Evolutionary conservation across 2,888 invertebrate species (phyloP).

Genomic region (Antheraea assamensis): DNA sequence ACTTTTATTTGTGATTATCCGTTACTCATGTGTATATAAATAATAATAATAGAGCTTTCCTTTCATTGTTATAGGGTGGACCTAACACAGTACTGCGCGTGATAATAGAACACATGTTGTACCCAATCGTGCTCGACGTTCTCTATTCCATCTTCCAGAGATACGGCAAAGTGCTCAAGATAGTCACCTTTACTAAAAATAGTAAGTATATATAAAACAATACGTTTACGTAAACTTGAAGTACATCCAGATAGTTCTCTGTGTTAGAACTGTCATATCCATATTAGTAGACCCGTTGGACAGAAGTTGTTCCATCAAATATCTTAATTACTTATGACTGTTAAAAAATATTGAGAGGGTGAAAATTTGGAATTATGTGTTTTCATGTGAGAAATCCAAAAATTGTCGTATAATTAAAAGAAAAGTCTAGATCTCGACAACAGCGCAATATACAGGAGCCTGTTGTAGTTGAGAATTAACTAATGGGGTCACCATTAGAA

Average conservation of each 20-base stretch:
- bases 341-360: too few species aligned
- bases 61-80: slow-evolving; percentile 84
- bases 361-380: background rate
- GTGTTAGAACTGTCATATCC: background rate
- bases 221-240: background rate
- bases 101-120: slow-evolving; percentile 99
- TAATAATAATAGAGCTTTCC: slow-evolving; percentile 18
- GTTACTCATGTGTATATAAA: background rate
- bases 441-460: too few species aligned
- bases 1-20: background rate
- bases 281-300: too few species aligned
- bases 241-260: background rate
- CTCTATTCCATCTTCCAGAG: slow-evolving; percentile 99
- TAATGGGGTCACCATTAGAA: too few species aligned
- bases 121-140: slow-evolving; percentile 98
- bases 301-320: background rate
- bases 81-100: slow-evolving; percentile 98
- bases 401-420: too few species aligned
- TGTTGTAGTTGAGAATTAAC: too few species aligned
- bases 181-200: slow-evolving; percentile 99
- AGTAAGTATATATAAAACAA: slow-evolving; percentile 86
- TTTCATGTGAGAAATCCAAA: too few species aligned
- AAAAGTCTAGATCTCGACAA: too few species aligned
- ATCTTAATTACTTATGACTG: background rate
- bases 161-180: slow-evolving; percentile 99